phyloP scores from a whole-genome alignment of 2,113 vertebrate species.

The Benitochromis conjunctus region DNA sequence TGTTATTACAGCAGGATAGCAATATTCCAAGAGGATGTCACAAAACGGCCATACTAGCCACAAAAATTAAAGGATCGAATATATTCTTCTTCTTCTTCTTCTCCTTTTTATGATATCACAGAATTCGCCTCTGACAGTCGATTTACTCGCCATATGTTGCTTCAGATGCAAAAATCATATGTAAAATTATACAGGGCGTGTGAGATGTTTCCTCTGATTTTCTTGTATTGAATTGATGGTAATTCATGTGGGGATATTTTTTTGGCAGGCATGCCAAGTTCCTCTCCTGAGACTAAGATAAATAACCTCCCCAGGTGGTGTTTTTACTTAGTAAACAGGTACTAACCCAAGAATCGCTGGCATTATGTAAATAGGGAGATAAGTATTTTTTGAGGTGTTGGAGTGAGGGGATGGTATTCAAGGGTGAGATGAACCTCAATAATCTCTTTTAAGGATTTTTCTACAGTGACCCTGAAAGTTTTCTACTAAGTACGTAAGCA shows the following conservation, averaged over 20 bases:
- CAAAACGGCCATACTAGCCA: not conserved
- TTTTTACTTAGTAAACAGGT: constrained; percentile 63
- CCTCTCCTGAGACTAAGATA: constrained; percentile 50
- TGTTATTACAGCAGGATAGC: not conserved
- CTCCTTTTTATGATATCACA: not conserved
- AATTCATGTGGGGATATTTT: constrained; percentile 36
- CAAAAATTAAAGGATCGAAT: not conserved
- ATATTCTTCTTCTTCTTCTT: not conserved
- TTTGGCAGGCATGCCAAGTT: constrained; percentile 42
- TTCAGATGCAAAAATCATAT: not conserved
- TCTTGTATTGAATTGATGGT: constrained; percentile 25
- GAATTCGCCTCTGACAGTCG: not conserved
- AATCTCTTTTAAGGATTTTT: constrained; percentile 30
- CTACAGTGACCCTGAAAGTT: constrained; percentile 56
- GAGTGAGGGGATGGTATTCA: constrained; percentile 19
- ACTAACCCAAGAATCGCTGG: constrained; percentile 47
- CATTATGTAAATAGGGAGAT: constrained; percentile 38
- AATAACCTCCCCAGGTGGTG: constrained; percentile 63
- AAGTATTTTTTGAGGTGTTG: constrained; percentile 18
- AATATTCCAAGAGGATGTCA: not conserved
- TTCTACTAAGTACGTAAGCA: constrained; percentile 7
- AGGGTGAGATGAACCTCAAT: constrained; percentile 18
- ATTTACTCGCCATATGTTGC: not conserved
- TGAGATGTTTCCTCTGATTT: not conserved
- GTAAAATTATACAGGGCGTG: not conserved